Percentiles rank a stretch among this genome's conserved stretches.
Evolutionary conservation across 2,797 vertebrate species (phyloP).

Genomic region (Centroberyx gerrardi): DNA sequence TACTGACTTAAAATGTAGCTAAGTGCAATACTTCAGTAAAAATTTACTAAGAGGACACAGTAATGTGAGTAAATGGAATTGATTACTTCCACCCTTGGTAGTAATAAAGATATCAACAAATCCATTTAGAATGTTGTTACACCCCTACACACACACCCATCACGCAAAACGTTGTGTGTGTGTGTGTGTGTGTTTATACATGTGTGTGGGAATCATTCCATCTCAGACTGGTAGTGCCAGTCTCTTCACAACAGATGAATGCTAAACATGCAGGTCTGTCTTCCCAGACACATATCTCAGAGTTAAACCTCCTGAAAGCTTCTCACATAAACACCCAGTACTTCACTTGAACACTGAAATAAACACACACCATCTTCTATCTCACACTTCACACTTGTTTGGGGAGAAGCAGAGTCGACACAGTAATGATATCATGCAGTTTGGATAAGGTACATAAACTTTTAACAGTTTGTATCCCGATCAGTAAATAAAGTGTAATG

Average conservation of each 20-base stretch:
- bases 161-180: not conserved
- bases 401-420: not conserved
- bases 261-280: not conserved
- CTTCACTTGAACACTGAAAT: not conserved
- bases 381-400: constrained; percentile 5
- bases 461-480: not conserved
- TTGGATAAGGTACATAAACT: not conserved
- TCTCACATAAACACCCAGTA: constrained; percentile 14
- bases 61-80: too few species aligned
- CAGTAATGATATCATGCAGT: not conserved
- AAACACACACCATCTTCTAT: constrained; percentile 7
- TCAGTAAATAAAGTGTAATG: too few species aligned
- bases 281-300: not conserved
- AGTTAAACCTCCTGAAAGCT: not conserved
- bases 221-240: not conserved
- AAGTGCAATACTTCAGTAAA: too few species aligned
- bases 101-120: not conserved
- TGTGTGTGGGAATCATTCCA: not conserved
- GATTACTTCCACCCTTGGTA: too few species aligned
- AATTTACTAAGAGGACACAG: too few species aligned
- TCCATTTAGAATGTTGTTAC: not conserved
- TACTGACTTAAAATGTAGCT: not conserved
- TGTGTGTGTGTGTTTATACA: not conserved
- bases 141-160: not conserved
- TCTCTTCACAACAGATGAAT: not conserved